Conservation (phyloP, 2,113 vertebrate species). For the Paraplagusia blochii region DNA sequence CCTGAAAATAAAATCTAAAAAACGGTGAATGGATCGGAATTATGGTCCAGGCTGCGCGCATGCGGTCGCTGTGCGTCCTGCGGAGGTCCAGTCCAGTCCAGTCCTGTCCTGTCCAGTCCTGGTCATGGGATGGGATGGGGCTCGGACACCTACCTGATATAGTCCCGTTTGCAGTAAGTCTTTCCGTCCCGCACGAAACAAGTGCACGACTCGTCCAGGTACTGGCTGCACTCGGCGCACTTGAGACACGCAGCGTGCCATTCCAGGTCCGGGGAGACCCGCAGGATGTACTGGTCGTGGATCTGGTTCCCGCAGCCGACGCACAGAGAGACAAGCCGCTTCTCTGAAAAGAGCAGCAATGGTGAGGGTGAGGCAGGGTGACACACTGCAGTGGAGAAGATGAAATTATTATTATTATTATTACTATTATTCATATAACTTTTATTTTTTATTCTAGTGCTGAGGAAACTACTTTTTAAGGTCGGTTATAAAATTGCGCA, state of each 20-base stretch:
- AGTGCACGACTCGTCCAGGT: slow-evolving; percentile 98
- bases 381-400: neutral
- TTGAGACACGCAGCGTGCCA: slow-evolving; percentile 99
- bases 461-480: neutral
- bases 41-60: no score
- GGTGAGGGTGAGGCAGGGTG: slow-evolving; percentile 2
- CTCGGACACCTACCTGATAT: slow-evolving; percentile 87
- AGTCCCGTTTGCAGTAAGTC: slow-evolving; percentile 99
- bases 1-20: no score
- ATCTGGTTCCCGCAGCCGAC: slow-evolving; percentile 99
- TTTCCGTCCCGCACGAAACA: slow-evolving; percentile 99
- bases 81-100: no score
- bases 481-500: neutral
- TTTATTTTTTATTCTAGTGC: neutral
- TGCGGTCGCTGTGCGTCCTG: no score
- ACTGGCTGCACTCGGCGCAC: slow-evolving; percentile 97
- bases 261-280: slow-evolving; percentile 98
- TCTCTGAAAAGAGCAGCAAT: slow-evolving; percentile 78
- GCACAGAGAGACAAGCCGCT: slow-evolving; percentile 96
- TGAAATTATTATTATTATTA: slow-evolving; percentile 7
- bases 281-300: slow-evolving; percentile 98
- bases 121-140: no score
- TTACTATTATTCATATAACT: neutral
- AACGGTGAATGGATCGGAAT: no score
- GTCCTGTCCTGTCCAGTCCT: no score